Base-by-base conservation (phyloP, 1,140 invertebrate genomes). In the Tribolium castaneum region DNA sequence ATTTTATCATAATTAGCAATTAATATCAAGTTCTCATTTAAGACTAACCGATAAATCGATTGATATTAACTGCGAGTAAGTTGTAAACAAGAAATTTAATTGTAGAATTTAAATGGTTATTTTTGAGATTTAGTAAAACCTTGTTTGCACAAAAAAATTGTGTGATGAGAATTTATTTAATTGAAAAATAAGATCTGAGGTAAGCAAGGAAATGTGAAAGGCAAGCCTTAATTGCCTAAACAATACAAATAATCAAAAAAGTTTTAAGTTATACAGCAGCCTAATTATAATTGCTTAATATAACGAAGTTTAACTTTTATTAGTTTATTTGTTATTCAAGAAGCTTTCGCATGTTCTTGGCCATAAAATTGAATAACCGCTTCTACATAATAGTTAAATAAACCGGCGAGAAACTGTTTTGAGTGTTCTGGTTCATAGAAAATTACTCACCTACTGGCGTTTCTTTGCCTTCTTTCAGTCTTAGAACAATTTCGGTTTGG, bases 401-500 rank as follows among this genome's bases (percentile, higher is more conserved):
- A 45, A 45, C 39, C 39, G 1, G 2, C 39, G n/a, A 45, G 39
- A 45, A 45, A 30, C 39, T 9, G 7, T 45, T 45, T 45, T 45
- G 13, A 35, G n/a, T 70, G 6, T 70, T 45, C 39, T n/a, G 12
- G 13, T 14, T 52, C 6, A 19, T 12, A 19, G 3, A 52, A 19
- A 72, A 50, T 72, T 4, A 87, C 93, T 92, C 88, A 96, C 95
- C 95, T 80, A 94, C 91, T 81, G 94, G 94, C 45, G 95, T 96
- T 82, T 95, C 95, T 56, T 92, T 89, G 50, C 94, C 95, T 89
- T 97, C 95, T 86, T 95, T 96, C 80, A 97, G 89, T 83, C 95
- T 90, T 80, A 97, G 89, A 74, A 97, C 94, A 81, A 97, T 96
- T 90, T 97, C 95, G 75, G 94, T 94, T 87, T 96, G 94, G 76